These are phyloP conservation scores for Corythucha ciliata DNA, from an alignment of 2,888 invertebrate genomes.

Conservation along the genomic window DNA sequence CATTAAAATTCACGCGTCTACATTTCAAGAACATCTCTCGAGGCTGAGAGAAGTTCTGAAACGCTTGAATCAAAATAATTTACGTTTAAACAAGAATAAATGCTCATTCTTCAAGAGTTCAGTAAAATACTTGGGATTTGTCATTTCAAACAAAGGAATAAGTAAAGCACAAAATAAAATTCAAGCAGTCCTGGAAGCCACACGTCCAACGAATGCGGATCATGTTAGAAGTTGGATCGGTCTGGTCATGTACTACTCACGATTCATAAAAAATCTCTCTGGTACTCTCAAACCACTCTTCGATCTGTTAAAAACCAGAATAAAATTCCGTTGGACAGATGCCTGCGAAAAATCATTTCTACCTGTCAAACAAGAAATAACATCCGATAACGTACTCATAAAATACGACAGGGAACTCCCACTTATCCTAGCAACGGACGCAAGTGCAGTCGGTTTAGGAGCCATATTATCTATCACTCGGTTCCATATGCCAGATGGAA, in stretches of 20 bases:
- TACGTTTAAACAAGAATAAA: constrained; percentile 10
- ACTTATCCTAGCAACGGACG: constrained; percentile 20
- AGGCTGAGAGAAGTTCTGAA: background rate
- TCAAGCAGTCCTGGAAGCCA: background rate
- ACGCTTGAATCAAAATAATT: background rate
- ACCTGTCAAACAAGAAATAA: background rate
- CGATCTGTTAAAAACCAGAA: too few species aligned
- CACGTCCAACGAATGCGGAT: background rate
- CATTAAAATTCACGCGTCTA: background rate
- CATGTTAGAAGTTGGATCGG: constrained; percentile 4
- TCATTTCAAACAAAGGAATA: background rate
- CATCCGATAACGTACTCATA: constrained; percentile 9
- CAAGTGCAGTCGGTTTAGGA: constrained; percentile 25
- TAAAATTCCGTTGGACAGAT: background rate
- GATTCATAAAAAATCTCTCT: constrained; percentile 1
- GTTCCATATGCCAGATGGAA: constrained; percentile 23
- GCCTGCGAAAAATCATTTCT: background rate
- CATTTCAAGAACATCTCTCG: background rate
- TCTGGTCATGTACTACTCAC: constrained; percentile 9
- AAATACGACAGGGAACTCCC: constrained; percentile 24
- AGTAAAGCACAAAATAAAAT: constrained; percentile 9
- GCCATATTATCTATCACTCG: constrained; percentile 32
- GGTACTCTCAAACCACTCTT: too few species aligned
- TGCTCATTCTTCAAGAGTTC: background rate
- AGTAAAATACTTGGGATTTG: constrained; percentile 6